phyloP scores from a whole-genome alignment of 2,797 vertebrate genomes.

The Gambelia wislizenii region DNA sequence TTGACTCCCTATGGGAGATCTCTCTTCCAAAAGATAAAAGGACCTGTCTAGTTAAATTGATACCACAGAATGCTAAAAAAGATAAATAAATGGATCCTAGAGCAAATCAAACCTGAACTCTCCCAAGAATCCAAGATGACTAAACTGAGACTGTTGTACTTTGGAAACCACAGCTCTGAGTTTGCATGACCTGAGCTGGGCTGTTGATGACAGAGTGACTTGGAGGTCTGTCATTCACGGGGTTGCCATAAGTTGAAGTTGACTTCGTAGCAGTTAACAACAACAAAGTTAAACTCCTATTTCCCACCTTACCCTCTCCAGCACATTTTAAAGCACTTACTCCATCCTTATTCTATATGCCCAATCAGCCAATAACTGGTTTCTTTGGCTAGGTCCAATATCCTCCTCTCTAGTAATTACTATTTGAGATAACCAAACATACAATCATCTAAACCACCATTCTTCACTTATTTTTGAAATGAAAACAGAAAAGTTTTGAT shows the following conservation, averaged over 20 bases:
- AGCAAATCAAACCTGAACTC: too few species aligned
- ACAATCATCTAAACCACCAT: neutral
- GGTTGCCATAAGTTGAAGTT: too few species aligned
- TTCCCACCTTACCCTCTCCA: neutral
- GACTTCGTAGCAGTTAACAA: too few species aligned
- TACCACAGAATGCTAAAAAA: too few species aligned
- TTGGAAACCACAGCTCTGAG: too few species aligned
- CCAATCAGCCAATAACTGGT: neutral
- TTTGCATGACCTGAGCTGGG: too few species aligned
- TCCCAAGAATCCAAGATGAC: too few species aligned
- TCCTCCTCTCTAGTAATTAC: neutral
- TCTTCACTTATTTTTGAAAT: neutral
- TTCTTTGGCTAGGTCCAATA: neutral
- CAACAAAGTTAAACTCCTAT: neutral
- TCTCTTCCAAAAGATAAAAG: neutral
- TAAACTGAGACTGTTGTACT: too few species aligned
- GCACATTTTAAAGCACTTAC: neutral
- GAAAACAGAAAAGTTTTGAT: neutral
- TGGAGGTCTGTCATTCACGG: too few species aligned
- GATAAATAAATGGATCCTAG: too few species aligned
- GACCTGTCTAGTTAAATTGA: too few species aligned
- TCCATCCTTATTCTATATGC: neutral
- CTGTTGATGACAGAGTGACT: too few species aligned
- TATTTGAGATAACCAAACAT: neutral
- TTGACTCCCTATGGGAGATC: neutral